These are phyloP conservation scores for Selenia dentaria DNA, from an alignment of 2,888 invertebrate species.

Conservation along the genomic window DNA sequence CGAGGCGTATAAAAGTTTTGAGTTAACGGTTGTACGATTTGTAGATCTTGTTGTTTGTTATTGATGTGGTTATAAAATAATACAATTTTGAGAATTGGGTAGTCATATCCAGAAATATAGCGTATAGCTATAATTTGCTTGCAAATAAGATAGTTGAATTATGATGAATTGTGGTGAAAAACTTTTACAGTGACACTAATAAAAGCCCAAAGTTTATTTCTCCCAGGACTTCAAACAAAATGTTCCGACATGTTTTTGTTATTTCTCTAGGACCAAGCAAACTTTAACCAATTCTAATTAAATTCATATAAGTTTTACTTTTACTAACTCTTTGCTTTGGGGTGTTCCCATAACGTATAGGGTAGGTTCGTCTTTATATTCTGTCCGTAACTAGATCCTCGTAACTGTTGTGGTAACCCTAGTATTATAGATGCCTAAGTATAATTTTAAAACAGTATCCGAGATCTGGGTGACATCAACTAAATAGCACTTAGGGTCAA, in stretches of 20 bases:
- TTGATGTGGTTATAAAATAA: slow-evolving; percentile 36
- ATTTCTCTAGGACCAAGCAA: neutral
- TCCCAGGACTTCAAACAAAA: neutral
- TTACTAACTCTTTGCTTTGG: neutral
- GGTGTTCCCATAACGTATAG: slow-evolving; percentile 5
- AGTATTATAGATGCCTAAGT: slow-evolving; percentile 8
- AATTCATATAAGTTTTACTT: neutral
- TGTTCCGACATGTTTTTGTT: neutral
- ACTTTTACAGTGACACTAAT: neutral
- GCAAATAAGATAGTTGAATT: slow-evolving; percentile 13
- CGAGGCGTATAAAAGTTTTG: neutral
- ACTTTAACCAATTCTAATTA: too few species aligned
- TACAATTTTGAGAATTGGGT: slow-evolving; percentile 33
- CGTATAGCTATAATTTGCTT: slow-evolving; percentile 18
- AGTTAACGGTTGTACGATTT: slow-evolving; percentile 15
- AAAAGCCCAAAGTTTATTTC: neutral
- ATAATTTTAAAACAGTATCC: neutral
- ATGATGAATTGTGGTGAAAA: slow-evolving; percentile 1
- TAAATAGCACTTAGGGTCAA: too few species aligned
- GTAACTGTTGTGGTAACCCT: slow-evolving; percentile 18
- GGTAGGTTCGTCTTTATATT: slow-evolving; percentile 16
- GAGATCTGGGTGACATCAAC: slow-evolving; percentile 1
- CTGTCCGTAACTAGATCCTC: slow-evolving; percentile 13
- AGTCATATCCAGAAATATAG: slow-evolving; percentile 19
- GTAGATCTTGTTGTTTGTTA: slow-evolving; percentile 43